Evolutionary conservation across 2,888 invertebrate genomes (phyloP), one percentile per base, ranked within the genome.

Genomic region (Cantharis rufa): DNA sequence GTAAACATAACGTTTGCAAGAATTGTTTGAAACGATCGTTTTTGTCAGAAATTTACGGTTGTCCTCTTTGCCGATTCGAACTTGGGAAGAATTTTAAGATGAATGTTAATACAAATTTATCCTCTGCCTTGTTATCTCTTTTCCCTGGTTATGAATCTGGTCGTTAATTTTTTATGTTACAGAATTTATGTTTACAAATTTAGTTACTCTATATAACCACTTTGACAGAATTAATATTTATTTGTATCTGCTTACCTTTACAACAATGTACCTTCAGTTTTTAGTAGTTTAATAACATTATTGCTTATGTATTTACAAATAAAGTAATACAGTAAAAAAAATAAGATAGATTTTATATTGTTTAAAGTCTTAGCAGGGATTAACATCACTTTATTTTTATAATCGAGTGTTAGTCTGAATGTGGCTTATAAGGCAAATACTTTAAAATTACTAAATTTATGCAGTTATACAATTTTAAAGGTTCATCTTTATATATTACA

Each of bases 1-100:
- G 96, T 83, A 86, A 88, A 64, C 96, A 96, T 85, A 95, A 94
- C 84, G 92, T 95, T 79, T 96, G 96, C 84, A 89, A 91, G 90
- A 86, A 86, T 1, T 95, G 95, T 84, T 85, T 95, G 72, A 90
- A 91, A 83, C 88, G 92, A 69, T 93, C 94, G 0, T 94, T 94
- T 85, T 88, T 90, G 10, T 92, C 92, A 0, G 90, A 91, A 27
- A 89, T 92, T 0, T 90, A 89, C 81, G 89, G 87, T 0, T 96
- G 96, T 84, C 94, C 95, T 0, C 90, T 90, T 74, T 96, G 96
- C 85, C 90, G 95, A 9, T 86, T 89, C 48, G 90, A 90, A n/a
- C 88, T 95, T 3, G 89, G 90, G 0, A 90, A 91, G 78, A 89
- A 90, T 78, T 90, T 88, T 81, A 82, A 89, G 66, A 86, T 91